Conservation (phyloP, 1,140 invertebrate species). For the Eriosoma lanigerum region DNA sequence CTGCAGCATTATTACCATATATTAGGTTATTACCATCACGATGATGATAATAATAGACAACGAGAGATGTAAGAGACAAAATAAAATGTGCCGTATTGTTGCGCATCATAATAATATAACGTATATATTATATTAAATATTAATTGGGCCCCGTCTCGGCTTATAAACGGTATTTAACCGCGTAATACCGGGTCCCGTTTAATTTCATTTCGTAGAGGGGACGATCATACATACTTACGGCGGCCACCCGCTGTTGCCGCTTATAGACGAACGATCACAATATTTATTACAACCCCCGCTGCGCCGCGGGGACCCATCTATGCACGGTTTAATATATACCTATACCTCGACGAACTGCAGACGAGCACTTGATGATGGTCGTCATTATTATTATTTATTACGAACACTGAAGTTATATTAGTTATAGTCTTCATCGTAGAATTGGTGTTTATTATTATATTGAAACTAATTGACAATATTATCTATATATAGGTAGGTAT, state of each 20-base stretch:
- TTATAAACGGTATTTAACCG: conserved; percentile 33
- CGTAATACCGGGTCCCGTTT: conserved; percentile 28
- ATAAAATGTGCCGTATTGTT: conserved; percentile 14
- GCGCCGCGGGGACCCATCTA: neutral
- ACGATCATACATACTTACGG: neutral
- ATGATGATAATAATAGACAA: neutral
- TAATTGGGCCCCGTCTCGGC: conserved; percentile 37
- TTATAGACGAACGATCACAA: conserved; percentile 36
- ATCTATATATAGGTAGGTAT: neutral
- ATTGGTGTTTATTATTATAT: no score
- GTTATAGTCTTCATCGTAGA: neutral
- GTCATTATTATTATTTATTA: neutral
- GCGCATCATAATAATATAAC: neutral
- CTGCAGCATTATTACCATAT: no score
- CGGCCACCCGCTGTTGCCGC: conserved; percentile 10
- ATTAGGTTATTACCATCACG: conserved; percentile 31
- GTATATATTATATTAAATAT: conserved; percentile 24
- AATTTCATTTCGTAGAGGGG: conserved; percentile 18
- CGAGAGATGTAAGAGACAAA: neutral
- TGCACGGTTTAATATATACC: no score
- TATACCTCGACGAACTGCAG: conserved; percentile 23
- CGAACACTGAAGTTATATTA: neutral
- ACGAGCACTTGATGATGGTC: conserved; percentile 20
- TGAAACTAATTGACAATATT: no score
- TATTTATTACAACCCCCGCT: conserved; percentile 13